These are phyloP conservation scores for Harlomillsia oculata DNA, from an alignment of 1,140 invertebrate genomes.

Conservation along the genomic window DNA sequence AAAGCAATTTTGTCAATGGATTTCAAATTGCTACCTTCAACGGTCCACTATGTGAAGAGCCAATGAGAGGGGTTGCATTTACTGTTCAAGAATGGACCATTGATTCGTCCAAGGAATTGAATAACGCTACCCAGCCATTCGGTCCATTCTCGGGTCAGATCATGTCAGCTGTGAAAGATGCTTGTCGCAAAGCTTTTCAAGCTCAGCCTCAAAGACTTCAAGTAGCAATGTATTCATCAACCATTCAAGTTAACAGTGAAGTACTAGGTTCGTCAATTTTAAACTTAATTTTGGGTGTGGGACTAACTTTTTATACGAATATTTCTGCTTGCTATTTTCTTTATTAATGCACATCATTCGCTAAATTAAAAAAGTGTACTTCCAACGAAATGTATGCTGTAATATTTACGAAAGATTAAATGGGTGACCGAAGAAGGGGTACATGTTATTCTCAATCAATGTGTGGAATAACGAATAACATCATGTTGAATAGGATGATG, in stretches of 20 bases:
- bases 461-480: no score
- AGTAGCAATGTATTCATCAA: conserved; percentile 93
- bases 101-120: conserved; percentile 38
- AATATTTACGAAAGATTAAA: no score
- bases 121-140: conserved; percentile 36
- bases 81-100: conserved; percentile 68
- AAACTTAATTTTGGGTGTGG: conserved; percentile 11
- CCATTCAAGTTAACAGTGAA: conserved; percentile 82
- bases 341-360: no score
- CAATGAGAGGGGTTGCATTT: conserved; percentile 89
- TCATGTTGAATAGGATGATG: no score
- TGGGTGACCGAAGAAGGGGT: no score
- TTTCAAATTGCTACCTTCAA: conserved; percentile 84
- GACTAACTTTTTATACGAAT: neutral
- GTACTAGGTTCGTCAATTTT: conserved; percentile 66
- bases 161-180: conserved; percentile 82
- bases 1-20: conserved; percentile 78
- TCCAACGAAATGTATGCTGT: no score
- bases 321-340: neutral
- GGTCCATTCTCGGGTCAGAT: conserved; percentile 70
- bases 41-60: conserved; percentile 90
- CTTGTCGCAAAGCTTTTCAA: conserved; percentile 78
- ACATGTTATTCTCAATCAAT: no score
- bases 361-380: no score
- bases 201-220: conserved; percentile 81